Evolutionary conservation across 2,113 vertebrate species (phyloP).

Genomic region (Psittacula cyanocephala): DNA sequence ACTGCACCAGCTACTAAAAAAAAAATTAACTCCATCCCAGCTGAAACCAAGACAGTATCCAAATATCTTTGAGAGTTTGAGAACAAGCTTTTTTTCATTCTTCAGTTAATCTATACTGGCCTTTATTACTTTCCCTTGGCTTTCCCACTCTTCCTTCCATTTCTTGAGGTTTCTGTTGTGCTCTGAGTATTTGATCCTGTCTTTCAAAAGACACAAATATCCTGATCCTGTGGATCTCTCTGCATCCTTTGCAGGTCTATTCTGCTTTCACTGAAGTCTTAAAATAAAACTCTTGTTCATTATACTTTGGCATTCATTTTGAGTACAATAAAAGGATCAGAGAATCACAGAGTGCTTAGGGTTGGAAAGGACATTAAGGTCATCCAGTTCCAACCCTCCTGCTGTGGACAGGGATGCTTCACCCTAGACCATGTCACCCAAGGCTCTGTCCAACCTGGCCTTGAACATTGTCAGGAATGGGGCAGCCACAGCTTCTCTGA

Average conservation of each 20-base stretch:
- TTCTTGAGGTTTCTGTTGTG: background rate
- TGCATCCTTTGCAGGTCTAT: background rate
- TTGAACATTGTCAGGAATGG: background rate
- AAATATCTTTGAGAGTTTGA: background rate
- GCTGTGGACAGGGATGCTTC: background rate
- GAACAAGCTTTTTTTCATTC: background rate
- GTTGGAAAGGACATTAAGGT: background rate
- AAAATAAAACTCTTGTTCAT: constrained; percentile 18
- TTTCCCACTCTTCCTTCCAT: background rate
- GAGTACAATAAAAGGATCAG: background rate
- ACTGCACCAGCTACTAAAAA: background rate
- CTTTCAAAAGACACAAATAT: background rate
- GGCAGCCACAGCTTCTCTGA: background rate
- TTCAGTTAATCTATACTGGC: background rate
- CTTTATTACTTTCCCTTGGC: background rate
- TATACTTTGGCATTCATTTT: background rate
- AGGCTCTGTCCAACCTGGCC: background rate
- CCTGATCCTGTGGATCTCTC: background rate
- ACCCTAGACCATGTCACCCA: background rate
- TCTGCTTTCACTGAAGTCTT: background rate
- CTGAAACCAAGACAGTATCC: background rate
- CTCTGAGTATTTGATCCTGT: background rate
- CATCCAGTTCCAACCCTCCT: background rate
- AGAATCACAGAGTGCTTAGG: background rate
- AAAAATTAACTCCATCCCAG: background rate